Evolutionary conservation across 1,140 invertebrate genomes (phyloP).

Genomic region (Leptestheria dahalacensis): DNA sequence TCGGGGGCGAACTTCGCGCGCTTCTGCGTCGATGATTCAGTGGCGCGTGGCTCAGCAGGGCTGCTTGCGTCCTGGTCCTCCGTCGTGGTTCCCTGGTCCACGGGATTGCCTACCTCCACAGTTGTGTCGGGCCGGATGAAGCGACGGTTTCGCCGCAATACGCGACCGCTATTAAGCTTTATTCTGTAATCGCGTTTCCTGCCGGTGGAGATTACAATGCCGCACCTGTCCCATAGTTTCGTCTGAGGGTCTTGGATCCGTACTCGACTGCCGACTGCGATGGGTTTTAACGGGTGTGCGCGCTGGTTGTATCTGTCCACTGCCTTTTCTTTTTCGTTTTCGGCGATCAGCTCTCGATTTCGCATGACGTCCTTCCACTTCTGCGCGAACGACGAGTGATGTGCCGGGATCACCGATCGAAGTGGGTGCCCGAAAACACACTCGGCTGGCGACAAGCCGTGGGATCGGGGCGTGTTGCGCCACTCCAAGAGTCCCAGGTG

Average conservation of each 20-base stretch:
- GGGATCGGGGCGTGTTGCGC: slow-evolving; percentile 2
- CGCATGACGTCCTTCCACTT: neutral
- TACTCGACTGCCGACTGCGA: slow-evolving; percentile 4
- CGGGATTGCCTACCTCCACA: neutral
- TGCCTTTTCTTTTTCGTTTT: neutral
- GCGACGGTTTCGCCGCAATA: slow-evolving; percentile 1
- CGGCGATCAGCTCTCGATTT: slow-evolving; percentile 1
- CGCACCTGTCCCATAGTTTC: slow-evolving; percentile 6
- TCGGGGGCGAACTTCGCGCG: too few relatives aligned
- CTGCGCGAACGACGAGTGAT: neutral
- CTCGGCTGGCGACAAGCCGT: slow-evolving; percentile 4
- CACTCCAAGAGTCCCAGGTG: slow-evolving; percentile 5
- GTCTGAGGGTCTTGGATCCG: slow-evolving; percentile 7
- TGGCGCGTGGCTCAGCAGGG: neutral
- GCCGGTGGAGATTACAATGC: neutral
- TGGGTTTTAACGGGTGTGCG: neutral
- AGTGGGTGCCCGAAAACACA: neutral
- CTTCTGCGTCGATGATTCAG: too few relatives aligned
- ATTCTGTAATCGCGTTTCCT: neutral
- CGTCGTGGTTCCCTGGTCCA: neutral
- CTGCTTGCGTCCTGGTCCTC: neutral
- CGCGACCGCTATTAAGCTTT: neutral
- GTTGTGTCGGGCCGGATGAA: slow-evolving; percentile 1
- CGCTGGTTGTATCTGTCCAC: neutral
- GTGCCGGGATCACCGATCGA: neutral